These are phyloP conservation scores for Brachionichthys hirsutus DNA, from an alignment of 2,113 vertebrate genomes.

Conservation along the genomic window DNA sequence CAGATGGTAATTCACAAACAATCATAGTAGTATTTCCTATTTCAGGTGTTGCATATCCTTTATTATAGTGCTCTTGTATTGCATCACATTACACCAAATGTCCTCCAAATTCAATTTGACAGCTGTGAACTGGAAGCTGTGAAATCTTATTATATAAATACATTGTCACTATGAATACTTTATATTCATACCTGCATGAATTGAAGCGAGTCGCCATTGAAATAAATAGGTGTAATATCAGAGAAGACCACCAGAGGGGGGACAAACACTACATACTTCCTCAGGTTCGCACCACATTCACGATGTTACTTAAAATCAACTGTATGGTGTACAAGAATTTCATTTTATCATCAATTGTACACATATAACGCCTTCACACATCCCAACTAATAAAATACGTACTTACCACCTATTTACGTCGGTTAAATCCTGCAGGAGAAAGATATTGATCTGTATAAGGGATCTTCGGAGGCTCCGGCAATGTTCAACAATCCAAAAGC, in stretches of 20 bases:
- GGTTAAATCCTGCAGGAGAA: conserved; percentile 33
- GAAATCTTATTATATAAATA: too few species aligned
- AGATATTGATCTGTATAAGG: conserved; percentile 24
- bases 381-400: conserved; percentile 12
- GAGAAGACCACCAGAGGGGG: conserved; percentile 67
- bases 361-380: background rate
- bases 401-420: conserved; percentile 16
- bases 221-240: background rate
- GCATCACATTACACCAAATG: too few species aligned
- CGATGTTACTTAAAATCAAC: background rate
- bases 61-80: too few species aligned
- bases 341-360: background rate
- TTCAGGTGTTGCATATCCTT: too few species aligned
- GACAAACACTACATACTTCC: conserved; percentile 36
- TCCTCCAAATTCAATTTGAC: background rate
- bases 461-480: conserved; percentile 27
- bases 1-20: background rate
- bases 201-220: too few species aligned
- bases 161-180: too few species aligned
- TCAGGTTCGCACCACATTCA: background rate
- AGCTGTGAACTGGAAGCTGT: background rate
- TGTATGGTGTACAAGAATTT: conserved; percentile 7
- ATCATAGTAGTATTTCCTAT: background rate
- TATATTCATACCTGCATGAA: background rate
- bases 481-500: conserved; percentile 54